A percentile compares a stretch with the other conserved stretches of the same genome.
These are phyloP conservation scores for Synergus japonicus DNA, from an alignment of 2,888 invertebrate genomes.

Conservation along the genomic window DNA sequence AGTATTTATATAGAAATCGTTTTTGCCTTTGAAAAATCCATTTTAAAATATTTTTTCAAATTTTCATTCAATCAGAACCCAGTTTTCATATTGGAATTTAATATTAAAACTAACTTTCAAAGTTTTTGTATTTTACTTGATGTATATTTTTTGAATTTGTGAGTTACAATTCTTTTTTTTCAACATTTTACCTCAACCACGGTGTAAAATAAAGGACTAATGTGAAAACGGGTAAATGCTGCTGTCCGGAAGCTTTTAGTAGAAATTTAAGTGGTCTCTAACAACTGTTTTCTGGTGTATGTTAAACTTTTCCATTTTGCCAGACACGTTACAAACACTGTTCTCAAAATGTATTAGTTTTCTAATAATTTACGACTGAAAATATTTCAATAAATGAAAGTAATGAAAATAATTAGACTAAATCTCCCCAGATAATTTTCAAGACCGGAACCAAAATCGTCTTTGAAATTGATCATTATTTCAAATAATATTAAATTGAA, in stretches of 20 bases:
- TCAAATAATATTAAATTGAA: background rate
- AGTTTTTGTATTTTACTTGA: background rate
- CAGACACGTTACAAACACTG: background rate
- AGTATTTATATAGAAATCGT: background rate
- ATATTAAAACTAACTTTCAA: too few relatives aligned
- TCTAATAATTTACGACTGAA: constrained; percentile 6
- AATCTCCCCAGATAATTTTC: background rate
- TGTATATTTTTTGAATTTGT: background rate
- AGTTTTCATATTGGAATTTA: too few relatives aligned
- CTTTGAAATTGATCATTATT: background rate
- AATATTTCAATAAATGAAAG: too few relatives aligned
- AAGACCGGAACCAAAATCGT: background rate
- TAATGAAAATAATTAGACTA: background rate
- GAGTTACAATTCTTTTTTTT: background rate
- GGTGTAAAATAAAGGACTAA: constrained; percentile 56
- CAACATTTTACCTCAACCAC: constrained; percentile 44
- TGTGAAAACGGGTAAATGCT: constrained; percentile 55
- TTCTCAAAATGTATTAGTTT: constrained; percentile 29
- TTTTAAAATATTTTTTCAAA: too few relatives aligned
- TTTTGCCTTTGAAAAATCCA: background rate
- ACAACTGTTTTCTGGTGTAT: constrained; percentile 57
- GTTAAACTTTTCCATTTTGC: constrained; percentile 53
- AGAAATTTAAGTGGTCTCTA: constrained; percentile 61
- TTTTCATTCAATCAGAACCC: too few relatives aligned
- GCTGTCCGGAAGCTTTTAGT: constrained; percentile 60